A percentile compares a stretch with the other conserved stretches of the same genome.
These are phyloP conservation scores for Plectrocnemia conspersa DNA, from an alignment of 1,140 invertebrate genomes.

Conservation along the genomic window DNA sequence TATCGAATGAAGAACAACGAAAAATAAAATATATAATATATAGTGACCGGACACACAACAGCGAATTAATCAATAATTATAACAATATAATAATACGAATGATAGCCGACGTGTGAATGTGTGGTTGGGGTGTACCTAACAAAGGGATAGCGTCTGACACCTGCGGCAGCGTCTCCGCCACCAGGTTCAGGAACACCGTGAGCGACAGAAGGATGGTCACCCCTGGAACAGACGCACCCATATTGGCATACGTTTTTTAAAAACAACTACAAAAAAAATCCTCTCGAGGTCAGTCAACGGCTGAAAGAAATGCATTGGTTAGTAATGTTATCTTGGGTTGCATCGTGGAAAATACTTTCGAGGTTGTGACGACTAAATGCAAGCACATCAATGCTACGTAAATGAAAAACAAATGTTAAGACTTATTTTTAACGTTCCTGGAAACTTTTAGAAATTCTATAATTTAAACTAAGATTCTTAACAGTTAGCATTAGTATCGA, in stretches of 20 bases:
- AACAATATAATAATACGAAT: slow-evolving; percentile 5
- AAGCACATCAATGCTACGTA: too few relatives aligned
- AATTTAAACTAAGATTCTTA: too few relatives aligned
- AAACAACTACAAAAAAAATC: slow-evolving; percentile 2
- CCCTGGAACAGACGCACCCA: slow-evolving; percentile 77
- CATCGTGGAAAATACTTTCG: too few relatives aligned
- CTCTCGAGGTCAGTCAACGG: background rate
- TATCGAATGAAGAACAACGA: too few relatives aligned
- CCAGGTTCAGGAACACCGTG: slow-evolving; percentile 97
- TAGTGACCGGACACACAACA: slow-evolving; percentile 35
- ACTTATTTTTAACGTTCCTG: too few relatives aligned
- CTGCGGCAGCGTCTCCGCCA: slow-evolving; percentile 92
- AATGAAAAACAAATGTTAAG: too few relatives aligned
- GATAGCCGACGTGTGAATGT: slow-evolving; percentile 12
- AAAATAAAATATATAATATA: too few relatives aligned
- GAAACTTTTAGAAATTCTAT: too few relatives aligned
- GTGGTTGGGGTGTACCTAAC: slow-evolving; percentile 71
- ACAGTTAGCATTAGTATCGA: too few relatives aligned
- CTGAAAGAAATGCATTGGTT: slow-evolving; percentile 1
- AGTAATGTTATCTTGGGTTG: too few relatives aligned
- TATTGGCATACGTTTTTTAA: slow-evolving; percentile 23
- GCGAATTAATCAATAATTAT: too few relatives aligned
- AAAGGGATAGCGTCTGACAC: slow-evolving; percentile 91
- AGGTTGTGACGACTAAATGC: too few relatives aligned
- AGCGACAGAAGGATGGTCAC: slow-evolving; percentile 99